Percentiles rank a stretch among this genome's conserved stretches.
These are phyloP conservation scores for Symphodus melops DNA, from an alignment of 2,113 vertebrate species.

Conservation along the genomic window DNA sequence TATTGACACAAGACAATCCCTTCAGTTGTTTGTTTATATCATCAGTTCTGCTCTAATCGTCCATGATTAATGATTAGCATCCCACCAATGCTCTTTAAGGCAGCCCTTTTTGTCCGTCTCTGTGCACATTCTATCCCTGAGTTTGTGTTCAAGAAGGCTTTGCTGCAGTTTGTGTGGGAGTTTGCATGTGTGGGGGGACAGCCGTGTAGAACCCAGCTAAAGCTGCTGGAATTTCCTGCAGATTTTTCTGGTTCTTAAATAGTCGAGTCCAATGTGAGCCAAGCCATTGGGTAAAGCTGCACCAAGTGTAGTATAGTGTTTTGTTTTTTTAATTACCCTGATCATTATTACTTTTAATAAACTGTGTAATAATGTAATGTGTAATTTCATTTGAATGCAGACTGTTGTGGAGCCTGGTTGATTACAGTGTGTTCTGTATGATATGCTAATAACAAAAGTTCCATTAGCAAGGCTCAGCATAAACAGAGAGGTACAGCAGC, in stretches of 20 bases:
- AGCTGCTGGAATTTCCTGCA: slow-evolving; percentile 65
- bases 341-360: slow-evolving; percentile 16
- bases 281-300: slow-evolving; percentile 26
- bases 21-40: slow-evolving; percentile 51
- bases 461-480: background rate
- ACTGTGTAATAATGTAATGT: background rate
- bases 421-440: background rate
- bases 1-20: slow-evolving; percentile 26
- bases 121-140: slow-evolving; percentile 10
- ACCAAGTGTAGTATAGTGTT: too few relatives aligned
- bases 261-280: background rate
- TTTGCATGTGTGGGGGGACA: slow-evolving; percentile 14
- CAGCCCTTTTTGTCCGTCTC: slow-evolving; percentile 26
- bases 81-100: slow-evolving; percentile 24
- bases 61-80: slow-evolving; percentile 20
- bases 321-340: slow-evolving; percentile 33
- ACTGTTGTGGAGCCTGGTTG: background rate
- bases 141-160: slow-evolving; percentile 1
- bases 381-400: background rate
- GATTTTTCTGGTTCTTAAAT: slow-evolving; percentile 40
- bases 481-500: background rate
- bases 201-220: slow-evolving; percentile 35
- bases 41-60: slow-evolving; percentile 27
- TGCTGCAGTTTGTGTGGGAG: slow-evolving; percentile 15
- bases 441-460: slow-evolving; percentile 9